These are phyloP conservation scores for Spizella passerina DNA, from an alignment of 2,797 vertebrate genomes.

Conservation along the genomic window DNA sequence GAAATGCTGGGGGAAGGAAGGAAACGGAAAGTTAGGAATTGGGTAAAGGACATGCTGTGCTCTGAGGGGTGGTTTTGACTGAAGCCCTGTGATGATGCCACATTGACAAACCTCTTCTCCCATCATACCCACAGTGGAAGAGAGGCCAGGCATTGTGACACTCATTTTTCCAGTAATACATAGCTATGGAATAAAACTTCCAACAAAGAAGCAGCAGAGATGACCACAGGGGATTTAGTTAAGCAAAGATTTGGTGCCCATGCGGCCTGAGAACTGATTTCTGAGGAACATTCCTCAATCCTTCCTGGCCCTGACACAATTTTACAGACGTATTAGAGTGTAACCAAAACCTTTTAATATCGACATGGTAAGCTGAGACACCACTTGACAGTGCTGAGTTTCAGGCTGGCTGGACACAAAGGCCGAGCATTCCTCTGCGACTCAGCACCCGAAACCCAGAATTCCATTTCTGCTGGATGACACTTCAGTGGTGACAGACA, in stretches of 20 bases:
- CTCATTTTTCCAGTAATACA: neutral
- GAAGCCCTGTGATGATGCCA: accelerated
- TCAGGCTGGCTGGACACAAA: conserved; percentile 51
- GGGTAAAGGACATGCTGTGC: neutral
- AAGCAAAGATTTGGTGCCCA: neutral
- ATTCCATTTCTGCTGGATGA: conserved; percentile 61
- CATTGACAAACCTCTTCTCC: neutral
- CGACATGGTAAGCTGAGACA: neutral
- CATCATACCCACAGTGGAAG: neutral
- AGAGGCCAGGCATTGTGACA: neutral
- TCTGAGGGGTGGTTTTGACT: neutral
- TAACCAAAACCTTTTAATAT: conserved; percentile 58
- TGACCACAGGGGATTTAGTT: neutral
- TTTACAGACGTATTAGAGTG: conserved; percentile 23
- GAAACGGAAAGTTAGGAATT: neutral
- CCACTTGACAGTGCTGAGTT: conserved; percentile 10
- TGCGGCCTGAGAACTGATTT: neutral
- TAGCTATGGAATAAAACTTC: neutral
- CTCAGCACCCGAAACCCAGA: conserved; percentile 42
- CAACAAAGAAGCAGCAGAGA: neutral
- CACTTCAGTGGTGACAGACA: conserved; percentile 36
- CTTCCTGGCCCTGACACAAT: neutral
- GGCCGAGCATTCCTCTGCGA: conserved; percentile 1
- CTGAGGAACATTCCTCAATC: neutral
- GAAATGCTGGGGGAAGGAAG: neutral